Evolutionary conservation across 92 coral and sea anemone species (phyloP), one percentile per base, ranked within the genome.

Genomic region (Zoanthus sansibaricus): DNA sequence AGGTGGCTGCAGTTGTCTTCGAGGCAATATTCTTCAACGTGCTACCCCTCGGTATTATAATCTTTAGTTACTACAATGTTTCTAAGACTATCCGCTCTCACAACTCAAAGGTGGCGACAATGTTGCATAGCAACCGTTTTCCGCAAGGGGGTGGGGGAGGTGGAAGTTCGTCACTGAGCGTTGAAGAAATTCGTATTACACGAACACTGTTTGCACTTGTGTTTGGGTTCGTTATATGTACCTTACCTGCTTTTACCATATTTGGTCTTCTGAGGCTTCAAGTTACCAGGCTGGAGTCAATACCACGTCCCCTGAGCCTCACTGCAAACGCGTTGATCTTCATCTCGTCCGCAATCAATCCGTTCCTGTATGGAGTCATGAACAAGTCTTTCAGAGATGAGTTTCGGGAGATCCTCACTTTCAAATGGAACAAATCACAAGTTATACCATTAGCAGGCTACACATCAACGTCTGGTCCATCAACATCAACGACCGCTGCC

Each of bases 61-160:
- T 80, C 47, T 80, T 80, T 62, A 80, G 85, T 56, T 80, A 80
- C 75, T 80, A 80, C 85, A 80, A 80, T n/a, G 85, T 80, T 37
- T 80, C 85, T 25, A 80, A 80, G 59, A 80, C 85, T 45, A 80
- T 80, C 59, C 74, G 85, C 30, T 59, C 11, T 64, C 85, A 80
- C 85, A 80, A 80, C 75, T 61, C 75, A 12, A 80, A 74, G 45
- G 85, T 80, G 5, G 61, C 85, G 3, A 80, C 75, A 15, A 80
- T 75, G 59, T 47, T 80, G 20, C 85, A 64, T 79, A 64, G 74
- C 84, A 79, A 79, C 83, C 72, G 42, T 44, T 15, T 12, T 16
- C 55, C 25, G 7, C 45, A 47, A 42, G 75, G 74, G 30, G 72
- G 74, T 18, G 49, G 74, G 6, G 85, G 75, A n/a, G 75, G 85